These are phyloP conservation scores for Clupea harengus DNA, from an alignment of 2,113 vertebrate species.

Conservation along the genomic window DNA sequence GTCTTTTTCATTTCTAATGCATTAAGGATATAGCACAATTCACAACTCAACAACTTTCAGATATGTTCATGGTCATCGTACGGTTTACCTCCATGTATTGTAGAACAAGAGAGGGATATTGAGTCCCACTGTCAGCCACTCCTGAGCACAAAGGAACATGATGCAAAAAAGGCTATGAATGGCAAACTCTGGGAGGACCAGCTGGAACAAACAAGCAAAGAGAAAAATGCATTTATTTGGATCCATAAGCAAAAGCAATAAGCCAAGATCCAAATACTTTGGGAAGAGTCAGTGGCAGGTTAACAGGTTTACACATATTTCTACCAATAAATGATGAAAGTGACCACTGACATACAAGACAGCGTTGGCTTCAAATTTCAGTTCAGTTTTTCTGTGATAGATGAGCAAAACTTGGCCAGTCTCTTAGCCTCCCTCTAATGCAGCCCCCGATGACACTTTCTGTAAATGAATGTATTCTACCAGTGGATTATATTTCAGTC, in stretches of 20 bases:
- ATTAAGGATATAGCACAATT: background rate
- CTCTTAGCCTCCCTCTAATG: too few species aligned
- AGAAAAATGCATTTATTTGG: background rate
- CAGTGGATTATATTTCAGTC: too few species aligned
- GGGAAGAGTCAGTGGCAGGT: too few species aligned
- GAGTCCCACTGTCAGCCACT: constrained; percentile 95
- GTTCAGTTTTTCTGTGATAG: too few species aligned
- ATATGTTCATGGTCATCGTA: background rate
- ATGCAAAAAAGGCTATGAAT: constrained; percentile 97
- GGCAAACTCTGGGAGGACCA: constrained; percentile 95
- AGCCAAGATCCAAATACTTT: background rate
- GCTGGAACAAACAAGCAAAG: constrained; percentile 62
- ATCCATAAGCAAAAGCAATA: background rate
- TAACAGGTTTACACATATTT: too few species aligned
- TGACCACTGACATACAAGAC: too few species aligned
- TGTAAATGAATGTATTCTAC: too few species aligned
- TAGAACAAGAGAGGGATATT: constrained; percentile 95
- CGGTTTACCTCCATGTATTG: constrained; percentile 93
- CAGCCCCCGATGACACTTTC: too few species aligned
- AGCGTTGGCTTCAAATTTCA: too few species aligned
- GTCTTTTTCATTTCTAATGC: too few species aligned
- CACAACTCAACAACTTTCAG: background rate
- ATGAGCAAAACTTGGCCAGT: too few species aligned
- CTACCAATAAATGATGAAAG: too few species aligned
- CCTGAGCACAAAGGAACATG: constrained; percentile 96